A percentile compares a stretch with the other conserved stretches of the same genome.
These are phyloP conservation scores for Drosophila melanocephala DNA, from an alignment of 2,888 invertebrate genomes.

Conservation along the genomic window DNA sequence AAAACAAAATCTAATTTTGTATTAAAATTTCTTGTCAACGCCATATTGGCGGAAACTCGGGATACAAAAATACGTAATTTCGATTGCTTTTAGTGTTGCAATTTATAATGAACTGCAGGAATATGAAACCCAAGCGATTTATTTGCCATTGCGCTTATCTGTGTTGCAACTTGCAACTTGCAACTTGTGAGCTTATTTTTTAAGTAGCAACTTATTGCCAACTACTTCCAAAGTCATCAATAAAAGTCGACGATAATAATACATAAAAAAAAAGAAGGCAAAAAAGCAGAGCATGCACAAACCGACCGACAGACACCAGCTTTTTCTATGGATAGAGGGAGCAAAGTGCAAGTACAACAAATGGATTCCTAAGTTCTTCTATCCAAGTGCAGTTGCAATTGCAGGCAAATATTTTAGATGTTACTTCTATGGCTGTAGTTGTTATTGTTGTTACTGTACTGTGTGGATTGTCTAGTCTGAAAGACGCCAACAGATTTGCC, in stretches of 20 bases:
- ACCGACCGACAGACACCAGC: constrained; percentile 22
- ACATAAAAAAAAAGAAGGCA: not conserved
- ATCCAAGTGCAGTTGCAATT: constrained; percentile 48
- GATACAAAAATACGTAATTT: constrained; percentile 33
- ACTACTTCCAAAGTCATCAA: constrained; percentile 72
- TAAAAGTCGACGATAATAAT: constrained; percentile 55
- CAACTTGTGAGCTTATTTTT: constrained; percentile 20
- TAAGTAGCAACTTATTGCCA: constrained; percentile 30
- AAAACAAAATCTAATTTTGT: constrained; percentile 55
- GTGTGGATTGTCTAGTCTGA: constrained; percentile 73
- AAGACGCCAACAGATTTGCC: constrained; percentile 74
- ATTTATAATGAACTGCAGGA: constrained; percentile 35
- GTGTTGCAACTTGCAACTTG: constrained; percentile 29
- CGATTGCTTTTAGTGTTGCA: constrained; percentile 38
- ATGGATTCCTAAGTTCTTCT: constrained; percentile 46
- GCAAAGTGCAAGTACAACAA: constrained; percentile 16
- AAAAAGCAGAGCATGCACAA: constrained; percentile 23
- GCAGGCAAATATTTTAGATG: constrained; percentile 32
- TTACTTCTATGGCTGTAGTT: constrained; percentile 20
- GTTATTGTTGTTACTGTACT: constrained; percentile 38
- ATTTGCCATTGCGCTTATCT: constrained; percentile 56
- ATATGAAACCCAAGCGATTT: constrained; percentile 25
- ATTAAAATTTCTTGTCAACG: constrained; percentile 64
- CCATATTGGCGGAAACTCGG: constrained; percentile 30
- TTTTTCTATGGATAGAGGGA: not conserved